Base-by-base conservation (phyloP, 2,888 invertebrate species). In the Pseudanteris insignis region DNA sequence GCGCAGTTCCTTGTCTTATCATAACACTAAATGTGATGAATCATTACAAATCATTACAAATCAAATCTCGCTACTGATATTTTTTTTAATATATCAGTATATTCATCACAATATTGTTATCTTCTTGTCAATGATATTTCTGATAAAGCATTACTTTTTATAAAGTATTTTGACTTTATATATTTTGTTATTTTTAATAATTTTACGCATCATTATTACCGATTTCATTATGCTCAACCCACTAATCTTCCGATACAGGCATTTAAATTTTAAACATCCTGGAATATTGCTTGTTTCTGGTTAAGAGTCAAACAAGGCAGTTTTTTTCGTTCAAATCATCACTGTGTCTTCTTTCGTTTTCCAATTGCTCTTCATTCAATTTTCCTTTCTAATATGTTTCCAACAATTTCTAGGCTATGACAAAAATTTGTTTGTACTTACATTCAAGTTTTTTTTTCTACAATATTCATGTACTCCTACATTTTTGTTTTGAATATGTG, bases 391-490 rank as follows among this genome's bases (percentile, higher is more conserved):
- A 4, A 2, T n/a, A 26, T 26, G 9, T 32, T 43, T 43, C 29
- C 21, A 13, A 43, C 41, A 36, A 38, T 46, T 55, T 43, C 48
- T 44, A 50, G 24, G 10, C 50, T 44, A 58, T 44, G 58, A 58
- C 48, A 48, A 48, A 43, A 48, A 43, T 18, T 57, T 48, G 32
- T 58, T 50, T 58, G 50, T 58, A 58, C 58, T 58, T 59, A 59
- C 47, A 53, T 41, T 21, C 59, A 53, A 53, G 41, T 34, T 44
- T 32, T 58, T 30, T 14, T 33, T 43, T 47, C 59, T 59, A 59
- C 47, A 28, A 47, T 59, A 59, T 41, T 18, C 36, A 47, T 59
- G 8, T 26, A n/a, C 46, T 59, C 32, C 46, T 53, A 59, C 58
- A 6, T 34, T 59, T 18, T 18, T 18, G 34, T 53, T 37, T 51